Base-by-base conservation (phyloP, 1,140 invertebrate species). In the Araneus ventricosus region DNA sequence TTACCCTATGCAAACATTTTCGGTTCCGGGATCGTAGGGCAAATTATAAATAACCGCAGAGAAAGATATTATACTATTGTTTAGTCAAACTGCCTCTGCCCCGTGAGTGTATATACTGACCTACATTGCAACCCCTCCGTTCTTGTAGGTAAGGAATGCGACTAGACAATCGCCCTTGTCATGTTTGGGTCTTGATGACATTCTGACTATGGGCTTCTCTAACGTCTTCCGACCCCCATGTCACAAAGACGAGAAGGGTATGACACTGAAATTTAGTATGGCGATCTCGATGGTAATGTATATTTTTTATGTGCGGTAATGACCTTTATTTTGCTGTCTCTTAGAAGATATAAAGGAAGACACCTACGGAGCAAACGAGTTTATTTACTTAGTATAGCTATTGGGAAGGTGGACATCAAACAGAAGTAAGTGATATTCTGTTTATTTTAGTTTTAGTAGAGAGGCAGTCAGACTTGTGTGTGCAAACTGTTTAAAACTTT, bases 21-120 rank as follows among this genome's bases (percentile, higher is more conserved):
- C 6, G 5, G 30, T 75, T 75, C 70, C 70, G 70, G 70, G 70
- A 37, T 75, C 70, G 14, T 0, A 20, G 70, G 70, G 70, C 17
- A 34, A 30, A 34, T 75, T 37, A 37, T 75, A 75, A 75, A 34
- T 37, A 75, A 37, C 70, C 70, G 17, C 4, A 34, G 70, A 27
- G 63, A 67, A 27, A 75, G 34, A 75, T 34, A 75, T 75, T 75
- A 20, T 22, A 20, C 70, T 34, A 75, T 75, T 75, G 70, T 75
- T 37, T 37, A 20, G 70, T 75, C 70, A 37, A 37, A 20, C 30
- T 8, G 17, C 14, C 67, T 75, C 30, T 75, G 17, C 30, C 27
- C 70, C 70, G 20, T 5, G 8, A 7, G 6, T 20, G 17, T 75
- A 17, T 37, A 22, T 22, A 75, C 70, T 37, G 70, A 75, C 70